Evolutionary conservation across 2,797 vertebrate genomes (phyloP).

Genomic region (Anguilla anguilla): DNA sequence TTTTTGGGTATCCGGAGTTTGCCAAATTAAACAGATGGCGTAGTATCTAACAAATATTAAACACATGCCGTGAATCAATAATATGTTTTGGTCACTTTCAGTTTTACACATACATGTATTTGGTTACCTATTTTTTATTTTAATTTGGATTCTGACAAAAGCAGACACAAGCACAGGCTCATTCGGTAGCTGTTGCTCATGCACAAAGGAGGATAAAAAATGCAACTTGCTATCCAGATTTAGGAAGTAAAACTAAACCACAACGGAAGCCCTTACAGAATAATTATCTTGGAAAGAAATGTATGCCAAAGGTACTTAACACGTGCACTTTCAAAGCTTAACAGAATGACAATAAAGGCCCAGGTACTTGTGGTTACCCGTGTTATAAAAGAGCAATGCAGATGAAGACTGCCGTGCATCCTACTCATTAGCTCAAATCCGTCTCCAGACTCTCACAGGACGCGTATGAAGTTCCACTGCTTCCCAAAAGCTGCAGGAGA

Average conservation of each 20-base stretch:
- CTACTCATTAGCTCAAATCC: slow-evolving; percentile 39
- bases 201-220: slow-evolving; percentile 24
- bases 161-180: slow-evolving; percentile 25
- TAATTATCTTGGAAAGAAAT: slow-evolving; percentile 45
- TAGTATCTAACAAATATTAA: slow-evolving; percentile 65
- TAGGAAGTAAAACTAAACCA: slow-evolving; percentile 36
- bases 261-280: slow-evolving; percentile 45
- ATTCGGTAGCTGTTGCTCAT: slow-evolving; percentile 21
- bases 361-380: slow-evolving; percentile 43
- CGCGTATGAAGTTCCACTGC: slow-evolving; percentile 22
- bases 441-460: slow-evolving; percentile 9
- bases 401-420: slow-evolving; percentile 26
- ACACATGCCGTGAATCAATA: slow-evolving; percentile 48
- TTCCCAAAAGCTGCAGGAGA: slow-evolving; percentile 7
- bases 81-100: slow-evolving; percentile 40
- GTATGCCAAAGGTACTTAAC: slow-evolving; percentile 40
- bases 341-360: slow-evolving; percentile 29
- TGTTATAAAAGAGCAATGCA: slow-evolving; percentile 39
- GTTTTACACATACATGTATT: slow-evolving; percentile 38
- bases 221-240: slow-evolving; percentile 33
- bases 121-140: slow-evolving; percentile 41
- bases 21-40: slow-evolving; percentile 68
- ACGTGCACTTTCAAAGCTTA: slow-evolving; percentile 40
- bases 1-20: slow-evolving; percentile 46
- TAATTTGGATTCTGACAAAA: slow-evolving; percentile 34